These are phyloP conservation scores for Centroberyx gerrardi DNA, from an alignment of 2,797 vertebrate species.

Conservation along the genomic window DNA sequence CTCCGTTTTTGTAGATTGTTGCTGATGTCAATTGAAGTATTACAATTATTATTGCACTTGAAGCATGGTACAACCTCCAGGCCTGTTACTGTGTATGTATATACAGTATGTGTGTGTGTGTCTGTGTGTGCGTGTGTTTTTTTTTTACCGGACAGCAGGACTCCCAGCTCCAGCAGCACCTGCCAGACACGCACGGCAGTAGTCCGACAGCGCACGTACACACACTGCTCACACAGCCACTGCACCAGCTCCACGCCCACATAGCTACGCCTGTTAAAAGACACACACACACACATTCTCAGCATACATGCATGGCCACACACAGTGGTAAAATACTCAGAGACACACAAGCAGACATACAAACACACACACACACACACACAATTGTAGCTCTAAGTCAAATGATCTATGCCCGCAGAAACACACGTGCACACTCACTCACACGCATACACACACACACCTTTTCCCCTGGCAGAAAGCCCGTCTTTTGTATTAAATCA, in stretches of 20 bases:
- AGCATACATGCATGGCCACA: conserved; percentile 27
- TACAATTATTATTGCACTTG: too few relatives aligned
- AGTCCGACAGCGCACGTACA: conserved; percentile 93
- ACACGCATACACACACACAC: conserved; percentile 25
- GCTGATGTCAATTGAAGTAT: conserved; percentile 6
- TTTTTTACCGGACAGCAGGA: conserved; percentile 93
- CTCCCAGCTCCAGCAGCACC: conserved; percentile 95
- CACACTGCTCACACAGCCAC: conserved; percentile 96
- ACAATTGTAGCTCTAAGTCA: neutral
- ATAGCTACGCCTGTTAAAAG: conserved; percentile 90
- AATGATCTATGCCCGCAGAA: neutral
- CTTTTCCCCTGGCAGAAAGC: conserved; percentile 31
- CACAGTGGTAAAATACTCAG: conserved; percentile 23
- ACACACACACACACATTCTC: conserved; percentile 53
- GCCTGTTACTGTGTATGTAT: conserved; percentile 1
- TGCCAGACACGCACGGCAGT: conserved; percentile 95
- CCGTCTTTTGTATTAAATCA: conserved; percentile 66
- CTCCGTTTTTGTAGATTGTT: conserved; percentile 19
- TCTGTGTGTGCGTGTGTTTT: conserved; percentile 12
- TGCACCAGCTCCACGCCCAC: conserved; percentile 96
- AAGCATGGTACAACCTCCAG: conserved; percentile 21
- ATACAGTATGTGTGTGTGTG: neutral
- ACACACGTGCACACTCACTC: conserved; percentile 24
- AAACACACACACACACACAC: conserved; percentile 8
- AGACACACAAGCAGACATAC: neutral